phyloP scores from a whole-genome alignment of 2,797 vertebrate species.

The Eospalax fontanierii region DNA sequence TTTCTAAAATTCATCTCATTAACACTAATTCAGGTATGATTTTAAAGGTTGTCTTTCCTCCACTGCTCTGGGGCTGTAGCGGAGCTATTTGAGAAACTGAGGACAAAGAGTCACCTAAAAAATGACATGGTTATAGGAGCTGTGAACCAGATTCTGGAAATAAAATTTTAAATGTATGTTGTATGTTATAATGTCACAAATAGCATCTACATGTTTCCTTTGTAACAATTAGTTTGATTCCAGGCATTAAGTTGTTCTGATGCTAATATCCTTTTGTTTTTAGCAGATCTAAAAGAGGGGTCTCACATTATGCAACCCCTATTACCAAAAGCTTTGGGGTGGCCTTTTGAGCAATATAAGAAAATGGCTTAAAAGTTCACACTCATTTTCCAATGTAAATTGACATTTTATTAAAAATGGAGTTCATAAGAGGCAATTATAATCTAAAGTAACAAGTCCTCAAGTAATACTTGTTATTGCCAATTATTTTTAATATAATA shows the following conservation, averaged over 20 bases:
- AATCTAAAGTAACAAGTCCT: constrained; percentile 76
- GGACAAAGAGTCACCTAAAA: neutral
- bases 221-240: constrained; percentile 43
- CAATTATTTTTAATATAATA: constrained; percentile 79
- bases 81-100: neutral
- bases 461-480: constrained; percentile 68
- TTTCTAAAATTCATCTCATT: neutral
- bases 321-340: constrained; percentile 26
- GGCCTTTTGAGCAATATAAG: constrained; percentile 50
- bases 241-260: constrained; percentile 37
- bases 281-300: constrained; percentile 70
- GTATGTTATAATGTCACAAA: neutral
- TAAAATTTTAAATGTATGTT: neutral
- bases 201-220: neutral
- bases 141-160: neutral
- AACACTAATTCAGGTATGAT: neutral
- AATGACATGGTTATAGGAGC: neutral
- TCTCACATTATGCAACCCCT: constrained; percentile 60
- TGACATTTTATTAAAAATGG: constrained; percentile 69
- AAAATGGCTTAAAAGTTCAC: neutral
- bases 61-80: neutral
- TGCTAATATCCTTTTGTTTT: constrained; percentile 69
- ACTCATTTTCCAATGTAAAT: constrained; percentile 59
- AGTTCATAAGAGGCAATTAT: constrained; percentile 12
- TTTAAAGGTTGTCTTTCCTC: neutral